Evolutionary conservation across 2,113 vertebrate genomes (phyloP).

Genomic region (Macrotis lagotis): DNA sequence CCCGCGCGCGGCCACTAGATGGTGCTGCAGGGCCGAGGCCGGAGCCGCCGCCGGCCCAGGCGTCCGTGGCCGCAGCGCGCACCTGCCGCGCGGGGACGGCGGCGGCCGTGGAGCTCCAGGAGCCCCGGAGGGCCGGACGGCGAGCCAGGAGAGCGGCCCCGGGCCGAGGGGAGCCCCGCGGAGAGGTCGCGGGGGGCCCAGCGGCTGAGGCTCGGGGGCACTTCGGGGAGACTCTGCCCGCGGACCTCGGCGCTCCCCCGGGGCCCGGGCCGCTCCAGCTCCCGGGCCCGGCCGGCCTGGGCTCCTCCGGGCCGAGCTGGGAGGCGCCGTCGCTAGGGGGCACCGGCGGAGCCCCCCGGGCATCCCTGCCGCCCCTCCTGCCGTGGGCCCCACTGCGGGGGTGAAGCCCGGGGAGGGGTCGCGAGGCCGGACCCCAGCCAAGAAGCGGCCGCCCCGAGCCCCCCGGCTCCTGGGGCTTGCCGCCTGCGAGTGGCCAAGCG

Average conservation of each 20-base stretch:
- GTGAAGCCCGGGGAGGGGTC: too few relatives aligned
- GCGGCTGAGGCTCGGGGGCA: not conserved
- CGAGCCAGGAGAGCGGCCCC: not conserved
- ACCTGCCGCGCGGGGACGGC: not conserved
- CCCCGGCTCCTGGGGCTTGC: too few relatives aligned
- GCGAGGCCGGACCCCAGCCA: too few relatives aligned
- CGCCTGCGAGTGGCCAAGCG: too few relatives aligned
- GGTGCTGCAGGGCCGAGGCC: conserved; percentile 38
- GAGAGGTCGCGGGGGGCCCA: too few relatives aligned
- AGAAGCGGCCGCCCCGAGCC: too few relatives aligned
- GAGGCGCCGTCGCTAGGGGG: not conserved
- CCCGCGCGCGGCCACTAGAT: conserved; percentile 32
- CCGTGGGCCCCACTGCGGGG: too few relatives aligned
- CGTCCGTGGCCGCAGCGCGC: fast-evolving
- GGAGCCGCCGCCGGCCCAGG: not conserved
- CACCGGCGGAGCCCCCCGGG: not conserved
- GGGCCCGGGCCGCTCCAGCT: not conserved
- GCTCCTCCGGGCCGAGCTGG: not conserved
- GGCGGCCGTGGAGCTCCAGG: not conserved
- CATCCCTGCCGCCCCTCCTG: too few relatives aligned
- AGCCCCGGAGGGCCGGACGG: not conserved
- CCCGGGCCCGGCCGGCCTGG: not conserved
- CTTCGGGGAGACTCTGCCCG: not conserved
- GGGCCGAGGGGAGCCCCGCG: not conserved
- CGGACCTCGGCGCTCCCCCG: not conserved